Percentiles rank a stretch among this genome's conserved stretches.
Conservation (phyloP, 2,888 invertebrate genomes). For the Leptinotarsa rubiginosa region DNA sequence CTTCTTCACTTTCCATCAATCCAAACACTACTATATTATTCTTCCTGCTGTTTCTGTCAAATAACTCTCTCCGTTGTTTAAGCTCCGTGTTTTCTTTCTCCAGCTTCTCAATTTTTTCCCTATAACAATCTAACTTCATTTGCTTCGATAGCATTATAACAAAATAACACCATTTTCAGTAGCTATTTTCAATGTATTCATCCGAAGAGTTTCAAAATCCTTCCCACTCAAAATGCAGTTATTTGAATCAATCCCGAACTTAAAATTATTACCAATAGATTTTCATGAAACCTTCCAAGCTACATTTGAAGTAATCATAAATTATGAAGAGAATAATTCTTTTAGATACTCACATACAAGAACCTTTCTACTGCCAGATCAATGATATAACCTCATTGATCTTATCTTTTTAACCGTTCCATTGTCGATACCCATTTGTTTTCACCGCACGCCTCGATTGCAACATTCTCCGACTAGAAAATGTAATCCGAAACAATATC, state of each 20-base stretch:
- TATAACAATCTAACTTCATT: too few species aligned
- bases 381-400: conserved; percentile 37
- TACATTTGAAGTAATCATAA: not conserved
- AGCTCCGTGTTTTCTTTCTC: too few species aligned
- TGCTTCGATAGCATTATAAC: too few species aligned
- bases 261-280: not conserved
- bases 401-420: conserved; percentile 40
- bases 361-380: conserved; percentile 25
- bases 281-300: conserved; percentile 3
- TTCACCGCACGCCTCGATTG: conserved; percentile 36
- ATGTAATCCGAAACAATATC: conserved; percentile 19
- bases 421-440: conserved; percentile 39
- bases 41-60: too few species aligned
- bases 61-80: too few species aligned
- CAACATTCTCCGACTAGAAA: conserved; percentile 31
- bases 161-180: too few species aligned
- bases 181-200: too few species aligned
- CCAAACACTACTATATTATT: too few species aligned
- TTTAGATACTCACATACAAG: conserved; percentile 22
- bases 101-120: too few species aligned
- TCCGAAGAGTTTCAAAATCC: too few species aligned
- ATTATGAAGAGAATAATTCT: conserved; percentile 20
- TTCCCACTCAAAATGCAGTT: not conserved
- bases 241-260: not conserved
- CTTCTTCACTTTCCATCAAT: too few species aligned